A percentile compares a stretch with the other conserved stretches of the same genome.
Conservation (phyloP, 2,797 vertebrate genomes). For the Pangasius djambal region DNA sequence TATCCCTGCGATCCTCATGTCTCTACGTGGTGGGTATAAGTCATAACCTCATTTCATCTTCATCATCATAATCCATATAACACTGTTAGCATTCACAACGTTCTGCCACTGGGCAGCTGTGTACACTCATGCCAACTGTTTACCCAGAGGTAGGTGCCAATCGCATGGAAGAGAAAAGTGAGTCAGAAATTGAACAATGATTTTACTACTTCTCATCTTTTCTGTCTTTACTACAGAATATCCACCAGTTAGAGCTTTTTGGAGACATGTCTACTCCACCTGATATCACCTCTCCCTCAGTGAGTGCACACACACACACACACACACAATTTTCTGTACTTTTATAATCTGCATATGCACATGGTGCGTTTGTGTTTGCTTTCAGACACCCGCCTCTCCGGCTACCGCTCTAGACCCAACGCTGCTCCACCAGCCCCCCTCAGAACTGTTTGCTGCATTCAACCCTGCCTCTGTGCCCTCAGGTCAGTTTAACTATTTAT, state of each 20-base stretch:
- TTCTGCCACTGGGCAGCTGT: slow-evolving; percentile 11
- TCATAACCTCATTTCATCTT: slow-evolving; percentile 21
- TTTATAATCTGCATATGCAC: not conserved
- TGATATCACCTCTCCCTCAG: slow-evolving; percentile 97
- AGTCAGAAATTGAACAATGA: not conserved
- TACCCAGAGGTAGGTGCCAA: slow-evolving; percentile 39
- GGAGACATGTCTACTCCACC: slow-evolving; percentile 99
- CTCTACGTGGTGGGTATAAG: not conserved
- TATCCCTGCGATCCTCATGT: not conserved
- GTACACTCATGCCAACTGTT: slow-evolving; percentile 8
- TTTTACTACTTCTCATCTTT: slow-evolving; percentile 29
- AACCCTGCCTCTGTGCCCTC: slow-evolving; percentile 96
- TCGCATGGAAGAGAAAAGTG: not conserved
- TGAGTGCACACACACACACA: slow-evolving; percentile 75
- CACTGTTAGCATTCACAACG: slow-evolving; percentile 33
- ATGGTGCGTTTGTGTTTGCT: slow-evolving; percentile 15
- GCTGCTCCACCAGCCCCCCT: slow-evolving; percentile 88
- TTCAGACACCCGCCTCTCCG: slow-evolving; percentile 95
- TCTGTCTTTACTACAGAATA: slow-evolving; percentile 85
- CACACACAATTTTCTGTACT: not conserved
- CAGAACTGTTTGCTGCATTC: slow-evolving; percentile 92
- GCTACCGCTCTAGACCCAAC: slow-evolving; percentile 94
- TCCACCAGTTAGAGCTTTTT: slow-evolving; percentile 99
- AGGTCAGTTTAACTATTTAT: slow-evolving; percentile 78
- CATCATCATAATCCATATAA: slow-evolving; percentile 18